Base-by-base conservation (phyloP, 2,888 invertebrate genomes). In the Boloria selene region DNA sequence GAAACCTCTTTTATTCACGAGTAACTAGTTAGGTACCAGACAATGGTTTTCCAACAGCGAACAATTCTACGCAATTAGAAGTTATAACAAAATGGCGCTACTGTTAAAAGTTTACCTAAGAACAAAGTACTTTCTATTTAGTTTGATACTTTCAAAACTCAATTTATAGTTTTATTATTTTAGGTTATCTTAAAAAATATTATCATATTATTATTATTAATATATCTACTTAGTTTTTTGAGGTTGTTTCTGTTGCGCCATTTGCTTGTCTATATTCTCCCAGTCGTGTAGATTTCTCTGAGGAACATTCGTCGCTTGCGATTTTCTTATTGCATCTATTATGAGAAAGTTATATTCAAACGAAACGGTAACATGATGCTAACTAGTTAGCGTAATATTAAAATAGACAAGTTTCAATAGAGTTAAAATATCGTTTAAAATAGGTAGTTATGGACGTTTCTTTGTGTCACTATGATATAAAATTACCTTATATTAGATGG, bases 221-320 rank as follows among this genome's bases (percentile, higher is more conserved):
- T 2, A 45, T 53, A 14, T 10, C 10, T 75, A 90, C 90, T 83
- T 84, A 65, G 83, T 81, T 83, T 82, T 88, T 7, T 78, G 82
- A 1, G 80, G 78, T 60, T 70, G 77, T 72, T 81, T 86, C 16
- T 79, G 70, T 66, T 76, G 78, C 7, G 74, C 49, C 80, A 82
- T 84, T 70, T 87, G 87, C 67, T 86, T 90, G 72, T 88, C 89
- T 58, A 92, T 90, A 31, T 77, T 77, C 70, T 91, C 92, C 92
- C 92, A 92, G 75, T 92, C 91, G 73, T 84, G 89, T 84, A 92
- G 80, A 73, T 92, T 91, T 18, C 92, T 81, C 64, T 90, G 90
- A n/a, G 83, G 86, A 50, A 88, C 67, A 62, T 78, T 80, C 64
- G 81, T 81, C 7, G 87, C 85, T 72, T 90, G 90, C 7, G 84